Evolutionary conservation across 1,140 invertebrate genomes (phyloP).

Genomic region (Babylonia areolata): DNA sequence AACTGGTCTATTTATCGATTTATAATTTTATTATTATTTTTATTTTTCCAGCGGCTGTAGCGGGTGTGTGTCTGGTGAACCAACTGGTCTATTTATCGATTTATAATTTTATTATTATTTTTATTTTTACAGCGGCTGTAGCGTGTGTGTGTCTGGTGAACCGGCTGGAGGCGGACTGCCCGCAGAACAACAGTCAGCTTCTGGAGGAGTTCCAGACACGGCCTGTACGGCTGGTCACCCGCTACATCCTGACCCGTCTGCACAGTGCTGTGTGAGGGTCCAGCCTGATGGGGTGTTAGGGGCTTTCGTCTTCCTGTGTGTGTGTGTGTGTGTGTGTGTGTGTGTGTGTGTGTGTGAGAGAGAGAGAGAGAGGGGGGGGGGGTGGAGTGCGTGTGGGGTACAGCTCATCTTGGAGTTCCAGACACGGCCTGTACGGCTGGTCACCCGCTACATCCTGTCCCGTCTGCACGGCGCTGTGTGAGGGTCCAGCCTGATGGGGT

Average conservation of each 20-base stretch:
- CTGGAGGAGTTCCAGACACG: conserved; percentile 94
- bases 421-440: conserved; percentile 89
- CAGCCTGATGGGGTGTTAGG: neutral
- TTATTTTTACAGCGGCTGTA: conserved; percentile 83
- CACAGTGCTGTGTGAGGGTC: conserved; percentile 14
- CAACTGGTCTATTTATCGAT: no score
- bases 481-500: no score
- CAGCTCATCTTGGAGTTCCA: conserved; percentile 95
- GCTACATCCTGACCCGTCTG: conserved; percentile 90
- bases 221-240: conserved; percentile 90
- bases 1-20: no score
- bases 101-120: no score
- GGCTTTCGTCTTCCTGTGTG: neutral
- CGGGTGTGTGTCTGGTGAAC: no score
- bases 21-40: no score
- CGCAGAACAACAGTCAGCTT: conserved; percentile 86
- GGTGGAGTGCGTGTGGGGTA: no score
- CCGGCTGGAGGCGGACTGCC: conserved; percentile 94
- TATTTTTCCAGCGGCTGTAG: no score
- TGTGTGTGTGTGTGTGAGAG: conserved; percentile 10
- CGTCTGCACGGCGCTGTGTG: conserved; percentile 77
- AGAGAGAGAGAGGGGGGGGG: no score
- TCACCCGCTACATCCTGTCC: conserved; percentile 90
- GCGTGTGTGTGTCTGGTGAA: conserved; percentile 96
- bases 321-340: conserved; percentile 10